Base-by-base conservation (phyloP, 2,797 vertebrate species). In the Danio tinwini region DNA sequence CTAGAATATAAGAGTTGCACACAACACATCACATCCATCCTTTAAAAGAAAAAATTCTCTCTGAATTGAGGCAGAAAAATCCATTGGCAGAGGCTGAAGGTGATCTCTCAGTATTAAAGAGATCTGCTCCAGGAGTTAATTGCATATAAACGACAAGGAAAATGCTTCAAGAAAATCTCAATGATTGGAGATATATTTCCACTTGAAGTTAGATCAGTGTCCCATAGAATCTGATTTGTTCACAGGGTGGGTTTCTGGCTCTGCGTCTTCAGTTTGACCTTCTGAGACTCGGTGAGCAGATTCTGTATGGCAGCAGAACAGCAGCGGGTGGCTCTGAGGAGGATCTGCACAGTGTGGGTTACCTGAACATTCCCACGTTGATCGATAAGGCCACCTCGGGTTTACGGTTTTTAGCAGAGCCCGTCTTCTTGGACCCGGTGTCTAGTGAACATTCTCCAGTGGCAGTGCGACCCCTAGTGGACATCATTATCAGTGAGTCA, bases 321-420 rank as follows among this genome's bases (percentile, higher is more conserved):
- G 62, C 14, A 44, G 16, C 7, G 39, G 39, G 53, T 55, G 13
- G 44, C 16, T 44, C 6, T 6, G 40, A 67, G 45, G 37, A 76
- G 69, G 17, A 7, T 47, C 39, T 68, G 5, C 7, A 13, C 16
- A 42, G 73, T 7, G 4, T 8, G 62, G 55, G 80, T 79, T 81
- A 87, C 92, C 90, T 93, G 87, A 95, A 95, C 7, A 87, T 87
- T 21, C 93, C 92, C 6, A 95, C 94, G 12, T 86, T 94, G 86
- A 95, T 95, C 0, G 94, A 95, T 64, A 95, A 90, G n/a, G 90
- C 89, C 87, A 94, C 91, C 88, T 95, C 94, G 77, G 92, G 91
- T 84, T 93, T 95, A 81, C 92, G 92, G 78, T 82, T 70, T 86
- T 93, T 94, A 76, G 76, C 80, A 52, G 78, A 47, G 59, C 80